Evolutionary conservation across 23 tunicate species (phyloP), one percentile per base, ranked within the genome.

Genomic region (Ascidia mentula): DNA sequence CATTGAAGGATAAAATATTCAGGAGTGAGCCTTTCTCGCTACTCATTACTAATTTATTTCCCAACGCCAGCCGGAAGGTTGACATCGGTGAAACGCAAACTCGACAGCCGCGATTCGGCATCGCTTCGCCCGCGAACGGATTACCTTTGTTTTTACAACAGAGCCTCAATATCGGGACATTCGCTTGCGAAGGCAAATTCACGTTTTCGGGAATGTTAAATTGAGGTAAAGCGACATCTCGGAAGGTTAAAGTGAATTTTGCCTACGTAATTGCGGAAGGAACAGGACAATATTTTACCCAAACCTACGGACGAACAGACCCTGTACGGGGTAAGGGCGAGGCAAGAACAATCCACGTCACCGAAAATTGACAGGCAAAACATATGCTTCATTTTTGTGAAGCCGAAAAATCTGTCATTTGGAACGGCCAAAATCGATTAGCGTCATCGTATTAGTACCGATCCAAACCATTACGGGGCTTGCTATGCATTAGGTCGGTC

Each of bases 41-140:
- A 42, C 83, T 90, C 96, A 90, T 90, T 90, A 90, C 96, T 90
- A 78, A 90, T 90, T 90, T 85, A 90, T 90, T 76, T 38, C 78
- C 65, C 20, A 46, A 1, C 40, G 78, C 78, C 38, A 35, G 45
- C 18, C 45, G 28, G 33, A 38, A 77, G 60, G 32, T 38, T 37
- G 36, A 73, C 79, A 73, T 82, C 79, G 86, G 86, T 15, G 3
- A 6, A 53, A 6, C 65, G 24, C 28, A 26, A 53, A 28, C 28
- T 9, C 46, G 6, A 60, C 75, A 18, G 74, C 83, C 74, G 53
- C 31, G 28, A 73, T 39, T 31, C 13, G 65, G 65, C 24, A 28
- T 53, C 65, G 28, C 24, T 26, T 9, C 24, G 12, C 28, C 65
- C 65, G 65, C 65, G 24, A 53, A 53, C 12, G 24, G 24, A 26